Conservation (phyloP, 2,113 vertebrate genomes). For the Peromyscus maniculatus region DNA sequence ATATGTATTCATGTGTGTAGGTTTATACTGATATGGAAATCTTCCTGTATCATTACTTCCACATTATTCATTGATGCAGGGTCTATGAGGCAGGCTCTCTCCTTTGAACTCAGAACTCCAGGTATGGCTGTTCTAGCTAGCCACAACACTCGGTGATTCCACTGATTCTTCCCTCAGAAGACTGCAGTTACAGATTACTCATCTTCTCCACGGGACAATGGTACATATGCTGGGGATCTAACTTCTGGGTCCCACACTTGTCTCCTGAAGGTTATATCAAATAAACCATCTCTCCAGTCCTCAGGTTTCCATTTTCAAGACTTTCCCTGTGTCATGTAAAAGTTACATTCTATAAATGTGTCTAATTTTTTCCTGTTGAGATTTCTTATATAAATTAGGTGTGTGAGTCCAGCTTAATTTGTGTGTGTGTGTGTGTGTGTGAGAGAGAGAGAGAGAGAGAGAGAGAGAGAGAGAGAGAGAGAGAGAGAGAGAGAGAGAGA, state of each 20-base stretch:
- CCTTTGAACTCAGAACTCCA: neutral
- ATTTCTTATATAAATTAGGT: neutral
- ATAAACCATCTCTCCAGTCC: neutral
- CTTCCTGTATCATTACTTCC: neutral
- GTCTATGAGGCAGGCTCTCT: neutral
- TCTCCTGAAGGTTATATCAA: neutral
- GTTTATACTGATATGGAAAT: neutral
- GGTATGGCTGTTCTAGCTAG: neutral
- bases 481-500: neutral
- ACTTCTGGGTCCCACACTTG: neutral
- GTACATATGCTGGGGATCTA: neutral
- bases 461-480: neutral
- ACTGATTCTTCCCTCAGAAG: neutral
- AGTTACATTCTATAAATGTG: neutral
- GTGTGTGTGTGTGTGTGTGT: no score
- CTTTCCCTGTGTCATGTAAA: neutral
- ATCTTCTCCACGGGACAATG: neutral
- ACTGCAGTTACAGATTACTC: neutral
- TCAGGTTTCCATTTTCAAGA: neutral
- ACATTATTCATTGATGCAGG: neutral
- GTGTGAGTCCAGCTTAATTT: neutral
- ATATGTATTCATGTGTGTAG: neutral
- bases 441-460: neutral
- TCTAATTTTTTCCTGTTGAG: neutral
- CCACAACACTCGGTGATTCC: no score